Evolutionary conservation across 2,888 invertebrate species (phyloP).

Genomic region (Sipunculus nudus): DNA sequence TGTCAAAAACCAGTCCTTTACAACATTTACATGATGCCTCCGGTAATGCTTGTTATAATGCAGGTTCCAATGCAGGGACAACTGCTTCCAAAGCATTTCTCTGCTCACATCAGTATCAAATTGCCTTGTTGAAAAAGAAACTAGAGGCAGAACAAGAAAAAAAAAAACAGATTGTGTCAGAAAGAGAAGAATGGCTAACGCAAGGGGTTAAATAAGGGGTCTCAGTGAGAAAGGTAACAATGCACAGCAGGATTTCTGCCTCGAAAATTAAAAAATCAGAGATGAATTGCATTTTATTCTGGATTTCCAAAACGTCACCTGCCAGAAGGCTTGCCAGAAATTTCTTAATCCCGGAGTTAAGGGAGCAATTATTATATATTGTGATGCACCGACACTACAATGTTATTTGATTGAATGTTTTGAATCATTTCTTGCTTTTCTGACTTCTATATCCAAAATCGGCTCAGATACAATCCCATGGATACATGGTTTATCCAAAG

Average conservation of each 20-base stretch:
- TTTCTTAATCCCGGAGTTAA: constrained; percentile 12
- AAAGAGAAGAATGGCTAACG: not conserved
- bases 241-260: no score
- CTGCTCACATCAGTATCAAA: not conserved
- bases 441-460: no score
- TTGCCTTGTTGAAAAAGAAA: not conserved
- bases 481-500: constrained; percentile 11
- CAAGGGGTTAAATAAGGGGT: not conserved
- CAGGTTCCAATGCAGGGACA: no score
- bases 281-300: not conserved
- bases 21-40: no score
- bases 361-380: constrained; percentile 5
- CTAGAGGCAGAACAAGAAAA: not conserved
- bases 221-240: no score
- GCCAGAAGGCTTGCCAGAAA: not conserved
- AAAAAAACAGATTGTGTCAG: not conserved
- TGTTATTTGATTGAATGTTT: no score
- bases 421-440: no score
- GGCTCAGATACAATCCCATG: no score
- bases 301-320: constrained; percentile 2
- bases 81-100: not conserved
- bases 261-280: not conserved
- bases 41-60: no score
- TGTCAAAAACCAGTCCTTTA: no score
- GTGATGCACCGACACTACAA: no score